Conservation (phyloP, 2,797 vertebrate genomes). For the Phrynocephalus guinanensis region DNA sequence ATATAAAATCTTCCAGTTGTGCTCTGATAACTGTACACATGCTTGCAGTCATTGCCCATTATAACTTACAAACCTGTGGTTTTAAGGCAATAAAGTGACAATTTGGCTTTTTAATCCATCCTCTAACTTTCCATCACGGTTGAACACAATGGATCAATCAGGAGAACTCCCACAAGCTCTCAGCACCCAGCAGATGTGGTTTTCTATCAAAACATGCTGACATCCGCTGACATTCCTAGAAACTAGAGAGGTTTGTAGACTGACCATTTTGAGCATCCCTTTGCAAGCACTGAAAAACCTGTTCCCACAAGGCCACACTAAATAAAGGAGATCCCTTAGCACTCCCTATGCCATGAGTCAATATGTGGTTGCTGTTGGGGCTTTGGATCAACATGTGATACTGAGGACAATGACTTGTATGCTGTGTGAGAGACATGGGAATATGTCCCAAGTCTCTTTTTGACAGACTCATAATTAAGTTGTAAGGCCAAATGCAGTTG, state of each 20-base stretch:
- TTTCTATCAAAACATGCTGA: background rate
- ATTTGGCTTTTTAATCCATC: background rate
- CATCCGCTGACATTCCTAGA: background rate
- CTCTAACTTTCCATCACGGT: background rate
- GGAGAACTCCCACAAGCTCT: background rate
- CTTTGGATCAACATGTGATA: background rate
- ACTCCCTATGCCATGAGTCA: background rate
- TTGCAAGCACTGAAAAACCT: background rate
- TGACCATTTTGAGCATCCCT: background rate
- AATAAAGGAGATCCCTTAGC: background rate
- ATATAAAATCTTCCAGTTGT: background rate
- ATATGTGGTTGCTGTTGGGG: background rate
- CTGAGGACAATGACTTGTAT: background rate
- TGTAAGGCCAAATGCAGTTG: conserved; percentile 50
- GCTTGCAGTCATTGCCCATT: background rate
- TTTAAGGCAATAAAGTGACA: accelerated
- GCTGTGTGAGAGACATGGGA: background rate
- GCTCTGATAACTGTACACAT: accelerated
- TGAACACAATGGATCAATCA: background rate
- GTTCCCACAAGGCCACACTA: background rate
- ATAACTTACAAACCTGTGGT: background rate
- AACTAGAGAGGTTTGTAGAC: background rate
- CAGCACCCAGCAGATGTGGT: background rate
- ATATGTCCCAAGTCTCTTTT: background rate
- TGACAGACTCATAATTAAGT: too few relatives aligned